phyloP scores from a whole-genome alignment of 2,113 vertebrate species.

The Ageneiosus marmoratus region DNA sequence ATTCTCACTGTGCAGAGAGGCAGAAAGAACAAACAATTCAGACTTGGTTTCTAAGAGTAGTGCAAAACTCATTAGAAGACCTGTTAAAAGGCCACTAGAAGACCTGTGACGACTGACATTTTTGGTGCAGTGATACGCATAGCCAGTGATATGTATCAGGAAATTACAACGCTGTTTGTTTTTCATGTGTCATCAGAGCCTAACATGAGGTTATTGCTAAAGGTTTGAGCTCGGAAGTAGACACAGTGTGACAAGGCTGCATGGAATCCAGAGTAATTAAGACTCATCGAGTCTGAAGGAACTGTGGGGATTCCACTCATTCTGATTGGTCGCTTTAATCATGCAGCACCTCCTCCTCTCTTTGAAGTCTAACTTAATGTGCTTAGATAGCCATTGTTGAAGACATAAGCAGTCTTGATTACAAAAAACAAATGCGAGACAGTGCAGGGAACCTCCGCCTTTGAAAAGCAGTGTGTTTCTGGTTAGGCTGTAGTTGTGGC shows the following conservation, averaged over 20 bases:
- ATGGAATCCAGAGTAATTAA: constrained; percentile 36
- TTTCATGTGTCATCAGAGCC: constrained; percentile 9
- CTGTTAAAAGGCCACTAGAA: neutral
- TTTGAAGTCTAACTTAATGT: constrained; percentile 44
- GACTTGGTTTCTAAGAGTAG: neutral
- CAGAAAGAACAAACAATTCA: constrained; percentile 46
- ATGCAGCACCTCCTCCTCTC: constrained; percentile 18
- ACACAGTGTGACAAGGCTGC: constrained; percentile 15
- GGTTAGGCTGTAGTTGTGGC: constrained; percentile 33
- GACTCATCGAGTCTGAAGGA: constrained; percentile 3
- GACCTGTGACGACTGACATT: constrained; percentile 5
- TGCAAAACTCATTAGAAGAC: constrained; percentile 14
- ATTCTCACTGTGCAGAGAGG: constrained; percentile 51
- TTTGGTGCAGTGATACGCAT: neutral
- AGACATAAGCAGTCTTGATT: constrained; percentile 46
- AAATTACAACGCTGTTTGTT: neutral
- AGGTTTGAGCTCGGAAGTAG: constrained; percentile 7
- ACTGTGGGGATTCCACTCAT: constrained; percentile 26
- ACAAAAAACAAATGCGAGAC: constrained; percentile 40
- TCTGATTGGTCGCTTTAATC: constrained; percentile 47
- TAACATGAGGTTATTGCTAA: neutral
- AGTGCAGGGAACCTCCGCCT: constrained; percentile 38
- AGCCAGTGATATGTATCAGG: neutral
- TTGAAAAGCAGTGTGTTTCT: constrained; percentile 34
- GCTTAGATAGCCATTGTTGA: constrained; percentile 41